phyloP scores from a whole-genome alignment of 2,797 vertebrate species.

The Sebastes vulpes region DNA sequence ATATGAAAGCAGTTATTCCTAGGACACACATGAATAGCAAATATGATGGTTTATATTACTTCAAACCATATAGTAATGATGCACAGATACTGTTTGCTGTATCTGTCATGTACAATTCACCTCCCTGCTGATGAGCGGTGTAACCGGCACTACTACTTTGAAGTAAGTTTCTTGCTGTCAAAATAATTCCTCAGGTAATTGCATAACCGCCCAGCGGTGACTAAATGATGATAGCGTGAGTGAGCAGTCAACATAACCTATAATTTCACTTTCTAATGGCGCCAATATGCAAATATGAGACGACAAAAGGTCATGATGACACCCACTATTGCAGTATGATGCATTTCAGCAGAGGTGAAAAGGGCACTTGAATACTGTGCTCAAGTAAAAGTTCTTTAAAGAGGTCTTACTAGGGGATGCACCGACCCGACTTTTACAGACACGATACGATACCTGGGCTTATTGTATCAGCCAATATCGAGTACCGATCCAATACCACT shows the following conservation, averaged over 20 bases:
- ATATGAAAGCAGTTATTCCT: slow-evolving; percentile 22
- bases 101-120: slow-evolving; percentile 45
- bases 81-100: slow-evolving; percentile 38
- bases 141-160: not conserved
- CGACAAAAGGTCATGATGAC: not conserved
- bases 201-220: not conserved
- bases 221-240: not conserved
- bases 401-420: not conserved
- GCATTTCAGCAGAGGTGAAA: not conserved
- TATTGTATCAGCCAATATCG: too few species aligned
- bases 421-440: too few species aligned
- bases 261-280: not conserved
- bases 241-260: not conserved
- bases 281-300: not conserved
- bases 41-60: slow-evolving; percentile 31
- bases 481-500: too few species aligned
- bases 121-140: not conserved
- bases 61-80: slow-evolving; percentile 42
- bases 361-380: too few species aligned
- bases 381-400: not conserved
- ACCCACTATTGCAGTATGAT: not conserved
- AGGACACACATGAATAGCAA: not conserved
- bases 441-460: too few species aligned
- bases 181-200: not conserved
- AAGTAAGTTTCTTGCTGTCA: not conserved